phyloP scores from a whole-genome alignment of 2,113 vertebrate species.

The Gavia stellata region DNA sequence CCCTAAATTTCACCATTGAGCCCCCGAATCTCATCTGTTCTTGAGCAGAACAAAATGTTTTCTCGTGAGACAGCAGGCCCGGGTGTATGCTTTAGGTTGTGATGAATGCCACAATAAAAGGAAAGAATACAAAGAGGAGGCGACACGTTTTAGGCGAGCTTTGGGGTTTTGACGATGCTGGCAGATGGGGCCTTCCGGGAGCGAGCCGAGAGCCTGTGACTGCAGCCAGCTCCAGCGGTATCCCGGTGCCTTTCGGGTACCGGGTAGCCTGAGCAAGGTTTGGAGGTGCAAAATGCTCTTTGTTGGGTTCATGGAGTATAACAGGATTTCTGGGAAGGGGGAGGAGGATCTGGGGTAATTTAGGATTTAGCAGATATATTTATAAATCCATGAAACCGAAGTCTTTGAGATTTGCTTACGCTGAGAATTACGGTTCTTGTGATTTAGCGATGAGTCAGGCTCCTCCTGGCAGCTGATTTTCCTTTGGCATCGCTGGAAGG shows the following conservation, averaged over 20 bases:
- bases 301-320: background rate
- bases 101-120: background rate
- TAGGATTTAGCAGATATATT: background rate
- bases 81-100: background rate
- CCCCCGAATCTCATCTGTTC: rapidly evolving
- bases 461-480: background rate
- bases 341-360: background rate
- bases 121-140: background rate
- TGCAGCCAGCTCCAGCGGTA: background rate
- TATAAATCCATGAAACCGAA: background rate
- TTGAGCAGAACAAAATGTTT: background rate
- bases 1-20: background rate
- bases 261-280: background rate
- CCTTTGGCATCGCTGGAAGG: background rate
- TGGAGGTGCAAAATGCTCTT: background rate
- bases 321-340: background rate
- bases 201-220: background rate
- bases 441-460: background rate
- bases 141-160: background rate
- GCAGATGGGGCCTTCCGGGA: background rate
- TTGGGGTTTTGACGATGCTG: background rate
- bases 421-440: background rate
- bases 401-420: background rate
- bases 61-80: background rate
- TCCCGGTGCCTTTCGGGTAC: background rate